phyloP scores from a whole-genome alignment of 2,888 invertebrate genomes.

The Sinopyrophorus schimmeli region DNA sequence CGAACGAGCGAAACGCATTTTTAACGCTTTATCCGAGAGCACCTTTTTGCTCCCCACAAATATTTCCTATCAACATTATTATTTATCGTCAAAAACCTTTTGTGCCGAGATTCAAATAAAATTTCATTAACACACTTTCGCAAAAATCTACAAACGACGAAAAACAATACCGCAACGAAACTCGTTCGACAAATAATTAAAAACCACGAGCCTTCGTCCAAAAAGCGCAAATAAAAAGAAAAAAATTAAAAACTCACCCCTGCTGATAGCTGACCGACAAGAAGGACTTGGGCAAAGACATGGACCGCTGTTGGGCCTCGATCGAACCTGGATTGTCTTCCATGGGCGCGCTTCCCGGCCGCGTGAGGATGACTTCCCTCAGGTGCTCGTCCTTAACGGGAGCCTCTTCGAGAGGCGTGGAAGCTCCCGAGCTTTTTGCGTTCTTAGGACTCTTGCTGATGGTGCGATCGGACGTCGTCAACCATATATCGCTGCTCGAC shows the following conservation, averaged over 20 bases:
- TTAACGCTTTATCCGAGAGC: too few relatives aligned
- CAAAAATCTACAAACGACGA: too few relatives aligned
- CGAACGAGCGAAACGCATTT: too few relatives aligned
- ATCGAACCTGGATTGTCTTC: slow-evolving; percentile 45
- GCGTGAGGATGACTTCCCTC: slow-evolving; percentile 54
- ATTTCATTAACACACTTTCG: too few relatives aligned
- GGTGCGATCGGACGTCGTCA: slow-evolving; percentile 59
- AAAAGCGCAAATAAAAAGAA: not conserved
- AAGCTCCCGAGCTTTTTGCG: slow-evolving; percentile 57
- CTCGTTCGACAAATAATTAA: slow-evolving; percentile 3
- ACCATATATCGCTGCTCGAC: slow-evolving; percentile 60
- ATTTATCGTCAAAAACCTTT: too few relatives aligned
- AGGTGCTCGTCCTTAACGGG: slow-evolving; percentile 44
- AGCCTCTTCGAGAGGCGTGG: slow-evolving; percentile 58
- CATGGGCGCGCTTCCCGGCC: slow-evolving; percentile 61
- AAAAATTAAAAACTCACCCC: slow-evolving; percentile 35
- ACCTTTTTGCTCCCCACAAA: too few relatives aligned
- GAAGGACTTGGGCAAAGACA: slow-evolving; percentile 60
- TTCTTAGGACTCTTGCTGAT: slow-evolving; percentile 56
- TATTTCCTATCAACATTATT: too few relatives aligned
- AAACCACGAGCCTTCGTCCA: not conserved
- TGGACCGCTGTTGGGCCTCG: slow-evolving; percentile 57
- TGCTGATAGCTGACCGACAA: slow-evolving; percentile 51
- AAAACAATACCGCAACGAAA: not conserved
- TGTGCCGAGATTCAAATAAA: too few relatives aligned